A percentile compares a stretch with the other conserved stretches of the same genome.
Evolutionary conservation across 2,797 vertebrate genomes (phyloP).

Genomic region (Myripristis murdjan): DNA sequence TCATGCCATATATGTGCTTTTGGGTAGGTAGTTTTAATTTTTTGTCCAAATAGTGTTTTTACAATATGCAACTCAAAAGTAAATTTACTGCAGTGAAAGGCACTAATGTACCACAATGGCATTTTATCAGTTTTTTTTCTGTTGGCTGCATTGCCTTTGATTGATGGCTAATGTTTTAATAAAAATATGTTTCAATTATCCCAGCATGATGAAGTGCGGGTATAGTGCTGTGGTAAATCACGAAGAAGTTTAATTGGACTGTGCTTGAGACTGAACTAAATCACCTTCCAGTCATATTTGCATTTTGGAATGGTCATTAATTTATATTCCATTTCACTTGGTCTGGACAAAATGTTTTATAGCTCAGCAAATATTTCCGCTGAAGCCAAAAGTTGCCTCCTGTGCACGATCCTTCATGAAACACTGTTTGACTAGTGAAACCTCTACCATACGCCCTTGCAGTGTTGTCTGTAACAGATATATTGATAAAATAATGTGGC

Average conservation of each 20-base stretch:
- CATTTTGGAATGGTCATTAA: constrained; percentile 52
- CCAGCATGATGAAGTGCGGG: constrained; percentile 47
- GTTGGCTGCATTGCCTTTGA: constrained; percentile 50
- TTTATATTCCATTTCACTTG: constrained; percentile 66
- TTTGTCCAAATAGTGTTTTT: constrained; percentile 36
- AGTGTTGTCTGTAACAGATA: constrained; percentile 15
- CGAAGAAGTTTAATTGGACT: constrained; percentile 35
- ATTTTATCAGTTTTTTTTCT: constrained; percentile 44
- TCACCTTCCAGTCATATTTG: constrained; percentile 55
- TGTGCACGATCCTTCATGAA: constrained; percentile 41
- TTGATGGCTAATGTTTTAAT: constrained; percentile 64
- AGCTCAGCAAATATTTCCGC: constrained; percentile 50
- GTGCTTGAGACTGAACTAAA: constrained; percentile 54
- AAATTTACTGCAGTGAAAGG: constrained; percentile 28
- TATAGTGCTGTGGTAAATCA: constrained; percentile 60
- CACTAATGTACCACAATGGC: constrained; percentile 39
- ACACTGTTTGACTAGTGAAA: constrained; percentile 42
- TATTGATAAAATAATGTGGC: constrained; percentile 57
- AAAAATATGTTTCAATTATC: constrained; percentile 67
- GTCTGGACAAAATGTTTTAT: constrained; percentile 69
- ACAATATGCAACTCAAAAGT: constrained; percentile 10
- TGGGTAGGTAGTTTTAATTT: not conserved
- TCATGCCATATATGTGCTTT: not conserved
- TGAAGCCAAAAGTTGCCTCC: constrained; percentile 48
- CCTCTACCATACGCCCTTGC: constrained; percentile 10